phyloP scores from a whole-genome alignment of 2,888 invertebrate species.

The Yponomeuta evonymella region DNA sequence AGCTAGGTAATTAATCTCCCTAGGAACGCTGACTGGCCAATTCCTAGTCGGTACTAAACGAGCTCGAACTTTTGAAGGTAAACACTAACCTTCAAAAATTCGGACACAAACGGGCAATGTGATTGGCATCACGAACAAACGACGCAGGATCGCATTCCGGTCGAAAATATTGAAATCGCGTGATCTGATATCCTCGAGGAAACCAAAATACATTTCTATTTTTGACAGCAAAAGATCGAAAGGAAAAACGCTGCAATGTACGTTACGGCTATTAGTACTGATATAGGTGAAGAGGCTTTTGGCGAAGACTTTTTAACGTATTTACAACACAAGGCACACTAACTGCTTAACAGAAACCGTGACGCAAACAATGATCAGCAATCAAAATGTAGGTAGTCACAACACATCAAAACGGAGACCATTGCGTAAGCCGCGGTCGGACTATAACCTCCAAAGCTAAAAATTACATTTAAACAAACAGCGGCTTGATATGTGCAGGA shows the following conservation, averaged over 20 bases:
- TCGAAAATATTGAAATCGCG: neutral
- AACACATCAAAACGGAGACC: neutral
- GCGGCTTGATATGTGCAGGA: conserved; percentile 11
- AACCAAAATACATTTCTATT: neutral
- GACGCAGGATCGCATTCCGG: neutral
- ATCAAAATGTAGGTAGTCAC: neutral
- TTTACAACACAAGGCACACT: neutral
- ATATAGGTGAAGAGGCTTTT: too few relatives aligned
- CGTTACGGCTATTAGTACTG: too few relatives aligned
- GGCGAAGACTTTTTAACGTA: neutral
- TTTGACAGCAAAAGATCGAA: neutral
- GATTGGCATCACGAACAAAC: neutral
- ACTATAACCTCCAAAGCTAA: neutral
- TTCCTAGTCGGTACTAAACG: neutral
- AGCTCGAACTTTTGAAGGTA: too few relatives aligned
- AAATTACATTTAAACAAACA: neutral
- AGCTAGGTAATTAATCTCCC: neutral
- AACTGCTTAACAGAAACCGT: neutral
- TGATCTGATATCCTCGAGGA: neutral
- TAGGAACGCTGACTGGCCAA: neutral
- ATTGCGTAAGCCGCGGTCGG: neutral
- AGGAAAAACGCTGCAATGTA: too few relatives aligned
- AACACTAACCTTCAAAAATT: neutral
- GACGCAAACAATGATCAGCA: neutral
- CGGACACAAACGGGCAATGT: neutral